A percentile compares a stretch with the other conserved stretches of the same genome.
Conservation (phyloP, 2,888 invertebrate species). For the Pristionchus fissidentatus region DNA sequence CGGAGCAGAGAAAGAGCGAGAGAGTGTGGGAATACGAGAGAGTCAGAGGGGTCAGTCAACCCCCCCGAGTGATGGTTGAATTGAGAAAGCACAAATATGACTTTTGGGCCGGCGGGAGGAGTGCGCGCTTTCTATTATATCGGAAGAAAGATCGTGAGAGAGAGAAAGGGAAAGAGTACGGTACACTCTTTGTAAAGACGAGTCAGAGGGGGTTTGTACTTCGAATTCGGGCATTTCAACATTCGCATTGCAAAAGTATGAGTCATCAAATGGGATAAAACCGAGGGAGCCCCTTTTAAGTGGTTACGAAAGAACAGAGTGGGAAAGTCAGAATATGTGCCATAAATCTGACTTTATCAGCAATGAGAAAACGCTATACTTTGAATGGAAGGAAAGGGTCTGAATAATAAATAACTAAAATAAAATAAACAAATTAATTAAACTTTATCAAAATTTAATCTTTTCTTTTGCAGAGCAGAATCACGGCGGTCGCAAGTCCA, state of each 20-base stretch:
- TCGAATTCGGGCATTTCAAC: neutral
- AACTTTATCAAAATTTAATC: no score
- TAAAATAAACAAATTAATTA: no score
- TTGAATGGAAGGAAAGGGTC: no score
- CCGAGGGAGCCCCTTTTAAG: no score
- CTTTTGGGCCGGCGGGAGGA: no score
- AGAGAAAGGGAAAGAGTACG: constrained; percentile 33
- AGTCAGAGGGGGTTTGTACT: no score
- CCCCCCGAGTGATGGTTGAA: constrained; percentile 4
- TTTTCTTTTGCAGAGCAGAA: constrained; percentile 45
- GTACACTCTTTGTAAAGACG: neutral
- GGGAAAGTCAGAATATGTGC: neutral
- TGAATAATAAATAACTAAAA: neutral
- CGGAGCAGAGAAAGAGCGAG: neutral
- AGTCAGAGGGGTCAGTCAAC: constrained; percentile 12
- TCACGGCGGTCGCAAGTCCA: constrained; percentile 63
- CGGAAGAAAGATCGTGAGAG: constrained; percentile 33
- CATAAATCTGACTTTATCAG: no score
- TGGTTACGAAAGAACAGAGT: neutral
- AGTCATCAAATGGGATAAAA: neutral
- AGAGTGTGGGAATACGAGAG: neutral
- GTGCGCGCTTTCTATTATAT: constrained; percentile 15
- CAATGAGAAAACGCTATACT: no score
- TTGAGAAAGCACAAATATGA: constrained; percentile 42
- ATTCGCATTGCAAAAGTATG: neutral